phyloP scores from a whole-genome alignment of 2,797 vertebrate genomes.

The Anniella stebbinsi region DNA sequence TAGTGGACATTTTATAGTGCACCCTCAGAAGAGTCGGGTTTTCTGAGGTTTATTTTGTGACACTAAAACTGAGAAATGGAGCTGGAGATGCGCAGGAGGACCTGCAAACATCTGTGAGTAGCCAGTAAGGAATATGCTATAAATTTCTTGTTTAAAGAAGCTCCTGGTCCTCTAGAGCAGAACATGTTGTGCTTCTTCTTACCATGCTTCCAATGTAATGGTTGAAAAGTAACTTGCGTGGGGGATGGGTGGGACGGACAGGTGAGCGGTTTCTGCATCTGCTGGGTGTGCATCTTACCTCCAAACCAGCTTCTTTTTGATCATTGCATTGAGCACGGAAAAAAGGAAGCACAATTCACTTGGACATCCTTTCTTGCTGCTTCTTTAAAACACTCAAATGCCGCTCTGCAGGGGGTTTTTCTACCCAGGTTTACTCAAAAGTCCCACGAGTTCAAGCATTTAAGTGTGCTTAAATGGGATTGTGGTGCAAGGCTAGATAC shows the following conservation, averaged over 20 bases:
- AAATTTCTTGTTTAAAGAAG: too few species aligned
- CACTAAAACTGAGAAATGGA: too few species aligned
- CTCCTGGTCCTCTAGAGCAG: too few species aligned
- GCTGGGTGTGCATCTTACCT: not conserved
- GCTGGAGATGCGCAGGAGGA: too few species aligned
- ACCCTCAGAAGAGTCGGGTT: too few species aligned
- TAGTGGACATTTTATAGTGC: too few species aligned
- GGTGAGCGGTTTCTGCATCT: not conserved
- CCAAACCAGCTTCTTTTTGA: not conserved
- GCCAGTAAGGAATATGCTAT: too few species aligned
- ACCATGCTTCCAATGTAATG: not conserved
- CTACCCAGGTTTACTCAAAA: not conserved
- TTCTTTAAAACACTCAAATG: not conserved
- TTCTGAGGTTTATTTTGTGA: too few species aligned
- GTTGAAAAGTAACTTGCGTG: not conserved
- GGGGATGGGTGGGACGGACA: not conserved
- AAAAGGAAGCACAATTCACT: not conserved
- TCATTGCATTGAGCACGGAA: not conserved
- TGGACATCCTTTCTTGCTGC: not conserved
- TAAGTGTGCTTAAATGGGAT: not conserved
- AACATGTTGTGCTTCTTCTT: not conserved
- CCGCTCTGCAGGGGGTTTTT: not conserved
- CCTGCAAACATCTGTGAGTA: too few species aligned
- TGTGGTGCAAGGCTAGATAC: not conserved
- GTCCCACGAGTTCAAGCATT: not conserved